Conservation (phyloP, 2,797 vertebrate species). For the Pseudotriccus pelzelni region DNA sequence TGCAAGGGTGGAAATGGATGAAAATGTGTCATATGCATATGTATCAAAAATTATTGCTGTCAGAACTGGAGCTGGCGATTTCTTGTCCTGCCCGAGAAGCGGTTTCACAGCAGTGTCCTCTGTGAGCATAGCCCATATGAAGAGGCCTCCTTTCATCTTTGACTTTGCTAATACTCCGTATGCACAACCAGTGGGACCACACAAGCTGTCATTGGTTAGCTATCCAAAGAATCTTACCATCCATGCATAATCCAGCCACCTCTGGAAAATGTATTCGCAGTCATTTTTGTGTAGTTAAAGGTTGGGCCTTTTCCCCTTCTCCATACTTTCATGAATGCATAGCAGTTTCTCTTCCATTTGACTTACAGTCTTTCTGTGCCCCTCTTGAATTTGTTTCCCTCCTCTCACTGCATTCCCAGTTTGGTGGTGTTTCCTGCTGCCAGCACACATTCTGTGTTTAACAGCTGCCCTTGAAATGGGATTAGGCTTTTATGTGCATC, state of each 20-base stretch:
- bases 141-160: background rate
- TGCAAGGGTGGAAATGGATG: background rate
- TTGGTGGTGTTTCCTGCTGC: background rate
- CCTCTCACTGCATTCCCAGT: background rate
- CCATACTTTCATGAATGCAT: background rate
- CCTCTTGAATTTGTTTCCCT: background rate
- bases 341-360: background rate
- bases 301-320: background rate
- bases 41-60: background rate
- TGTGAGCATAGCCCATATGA: accelerated
- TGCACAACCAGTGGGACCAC: accelerated
- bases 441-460: background rate
- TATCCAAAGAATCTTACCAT: background rate
- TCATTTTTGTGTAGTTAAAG: background rate
- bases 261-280: background rate
- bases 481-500: conserved; percentile 29
- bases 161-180: background rate
- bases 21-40: background rate
- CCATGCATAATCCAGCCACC: background rate
- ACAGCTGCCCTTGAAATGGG: conserved; percentile 20
- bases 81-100: background rate
- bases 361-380: background rate
- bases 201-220: background rate
- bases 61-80: background rate
- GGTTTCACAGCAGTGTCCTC: background rate